Percentiles rank a stretch among this genome's conserved stretches.
phyloP scores from a whole-genome alignment of 2,888 invertebrate genomes.

The Apodemia hepburni region DNA sequence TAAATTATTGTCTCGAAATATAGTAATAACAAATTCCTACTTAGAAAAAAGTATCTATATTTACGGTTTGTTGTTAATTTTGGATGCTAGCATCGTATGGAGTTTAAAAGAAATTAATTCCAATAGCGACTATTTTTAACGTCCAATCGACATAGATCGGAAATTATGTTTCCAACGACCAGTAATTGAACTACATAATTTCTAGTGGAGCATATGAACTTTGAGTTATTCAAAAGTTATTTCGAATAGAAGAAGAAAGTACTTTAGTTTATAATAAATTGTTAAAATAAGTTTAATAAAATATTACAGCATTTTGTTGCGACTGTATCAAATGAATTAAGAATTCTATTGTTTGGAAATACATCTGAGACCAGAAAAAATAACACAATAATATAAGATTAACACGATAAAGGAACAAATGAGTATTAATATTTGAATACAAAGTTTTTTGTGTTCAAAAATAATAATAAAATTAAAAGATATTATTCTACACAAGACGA shows the following conservation, averaged over 20 bases:
- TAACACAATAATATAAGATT: too few species aligned
- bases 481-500: too few species aligned
- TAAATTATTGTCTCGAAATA: too few species aligned
- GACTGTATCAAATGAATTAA: background rate
- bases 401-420: too few species aligned
- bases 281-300: background rate
- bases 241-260: background rate
- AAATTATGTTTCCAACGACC: background rate
- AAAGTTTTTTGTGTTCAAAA: too few species aligned
- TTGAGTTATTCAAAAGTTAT: background rate
- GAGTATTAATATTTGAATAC: too few species aligned
- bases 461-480: too few species aligned
- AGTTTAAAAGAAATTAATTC: background rate
- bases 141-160: background rate
- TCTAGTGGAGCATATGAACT: background rate
- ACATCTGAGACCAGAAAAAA: background rate
- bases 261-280: background rate
- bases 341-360: background rate
- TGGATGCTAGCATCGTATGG: background rate
- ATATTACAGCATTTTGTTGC: too few species aligned
- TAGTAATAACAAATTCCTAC: too few species aligned
- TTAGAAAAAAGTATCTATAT: background rate
- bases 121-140: background rate
- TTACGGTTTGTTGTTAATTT: background rate
- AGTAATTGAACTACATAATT: slow-evolving; percentile 9